Evolutionary conservation across 2,113 vertebrate species (phyloP).

Genomic region (Mormoops blainvillei): DNA sequence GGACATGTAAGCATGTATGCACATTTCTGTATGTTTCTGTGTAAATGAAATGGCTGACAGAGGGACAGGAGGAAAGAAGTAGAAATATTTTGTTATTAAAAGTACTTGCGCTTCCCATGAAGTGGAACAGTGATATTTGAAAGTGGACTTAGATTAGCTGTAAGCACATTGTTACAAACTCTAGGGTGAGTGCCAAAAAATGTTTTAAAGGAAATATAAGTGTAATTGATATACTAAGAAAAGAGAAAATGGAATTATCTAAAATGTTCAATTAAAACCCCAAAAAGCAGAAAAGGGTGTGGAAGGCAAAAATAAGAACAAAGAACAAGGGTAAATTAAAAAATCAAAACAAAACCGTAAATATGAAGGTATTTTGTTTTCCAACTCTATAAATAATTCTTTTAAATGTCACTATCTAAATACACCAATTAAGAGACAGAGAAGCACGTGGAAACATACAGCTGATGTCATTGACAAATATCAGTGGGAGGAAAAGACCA

Average conservation of each 20-base stretch:
- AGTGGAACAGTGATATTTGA: neutral
- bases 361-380: neutral
- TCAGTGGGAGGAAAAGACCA: neutral
- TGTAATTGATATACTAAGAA: no score
- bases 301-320: neutral
- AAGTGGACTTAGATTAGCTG: neutral
- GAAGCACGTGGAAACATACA: neutral
- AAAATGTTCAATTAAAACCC: neutral
- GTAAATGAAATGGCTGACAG: neutral
- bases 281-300: neutral
- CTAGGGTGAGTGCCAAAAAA: neutral
- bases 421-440: neutral
- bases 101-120: neutral
- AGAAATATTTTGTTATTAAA: neutral
- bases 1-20: neutral
- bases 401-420: neutral
- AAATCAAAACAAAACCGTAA: neutral
- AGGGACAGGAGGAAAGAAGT: neutral
- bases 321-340: neutral
- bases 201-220: neutral
- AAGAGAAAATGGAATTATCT: no score
- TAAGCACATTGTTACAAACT: neutral
- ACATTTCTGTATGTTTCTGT: neutral
- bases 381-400: neutral
- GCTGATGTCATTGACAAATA: neutral